Percentiles rank a stretch among this genome's conserved stretches.
These are phyloP conservation scores for Danaus chrysippus DNA, from an alignment of 2,888 invertebrate genomes.

Conservation along the genomic window DNA sequence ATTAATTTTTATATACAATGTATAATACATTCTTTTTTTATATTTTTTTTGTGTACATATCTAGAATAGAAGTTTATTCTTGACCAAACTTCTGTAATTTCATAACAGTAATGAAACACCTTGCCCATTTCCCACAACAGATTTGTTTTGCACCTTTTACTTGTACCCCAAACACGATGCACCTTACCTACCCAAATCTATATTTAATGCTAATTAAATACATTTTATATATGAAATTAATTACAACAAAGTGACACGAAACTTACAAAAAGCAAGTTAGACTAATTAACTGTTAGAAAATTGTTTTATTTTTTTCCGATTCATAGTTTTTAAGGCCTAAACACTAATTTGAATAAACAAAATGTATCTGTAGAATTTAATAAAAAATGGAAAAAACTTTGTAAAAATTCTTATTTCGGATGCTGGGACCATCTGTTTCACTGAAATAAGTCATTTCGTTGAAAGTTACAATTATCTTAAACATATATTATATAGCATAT, in stretches of 20 bases:
- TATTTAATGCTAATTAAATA: slow-evolving; percentile 17
- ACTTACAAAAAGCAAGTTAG: no score
- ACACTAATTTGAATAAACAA: no score
- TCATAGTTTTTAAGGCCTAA: no score
- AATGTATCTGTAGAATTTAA: not conserved
- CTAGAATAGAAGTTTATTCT: no score
- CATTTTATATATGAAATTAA: not conserved
- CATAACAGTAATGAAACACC: slow-evolving; percentile 33
- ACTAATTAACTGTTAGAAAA: no score
- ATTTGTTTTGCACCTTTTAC: slow-evolving; percentile 53
- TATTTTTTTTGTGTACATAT: no score
- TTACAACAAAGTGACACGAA: no score
- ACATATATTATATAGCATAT: not conserved
- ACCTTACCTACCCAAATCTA: slow-evolving; percentile 43
- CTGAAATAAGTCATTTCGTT: slow-evolving; percentile 10
- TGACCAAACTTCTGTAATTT: not conserved
- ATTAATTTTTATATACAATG: no score
- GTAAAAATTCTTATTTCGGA: not conserved
- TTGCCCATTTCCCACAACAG: slow-evolving; percentile 33
- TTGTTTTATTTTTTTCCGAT: no score
- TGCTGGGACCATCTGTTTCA: slow-evolving; percentile 2
- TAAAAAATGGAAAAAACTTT: not conserved
- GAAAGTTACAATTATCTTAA: not conserved
- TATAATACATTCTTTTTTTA: no score
- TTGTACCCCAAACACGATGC: slow-evolving; percentile 53